Evolutionary conservation across 2,797 vertebrate genomes (phyloP).

Genomic region (Zenarchopterus dispar): DNA sequence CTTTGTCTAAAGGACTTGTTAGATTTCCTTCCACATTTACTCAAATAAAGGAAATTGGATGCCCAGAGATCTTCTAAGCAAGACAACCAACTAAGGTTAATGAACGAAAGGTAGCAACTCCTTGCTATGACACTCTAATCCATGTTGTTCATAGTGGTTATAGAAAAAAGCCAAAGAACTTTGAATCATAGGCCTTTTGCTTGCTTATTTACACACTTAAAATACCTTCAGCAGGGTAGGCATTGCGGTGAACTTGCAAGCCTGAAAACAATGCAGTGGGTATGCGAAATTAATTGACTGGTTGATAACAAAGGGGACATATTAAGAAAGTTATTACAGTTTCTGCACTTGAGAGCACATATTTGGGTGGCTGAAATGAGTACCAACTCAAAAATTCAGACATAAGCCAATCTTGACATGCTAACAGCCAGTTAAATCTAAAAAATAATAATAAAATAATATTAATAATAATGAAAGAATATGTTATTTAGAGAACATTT

Average conservation of each 20-base stretch:
- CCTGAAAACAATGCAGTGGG: too few relatives aligned
- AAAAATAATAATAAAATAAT: too few relatives aligned
- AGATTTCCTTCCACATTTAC: constrained; percentile 31
- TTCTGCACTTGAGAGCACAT: too few relatives aligned
- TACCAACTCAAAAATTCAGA: too few relatives aligned
- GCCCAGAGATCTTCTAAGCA: constrained; percentile 36
- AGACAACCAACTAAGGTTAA: constrained; percentile 32
- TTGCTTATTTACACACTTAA: constrained; percentile 10
- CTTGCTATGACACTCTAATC: constrained; percentile 15
- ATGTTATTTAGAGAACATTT: too few relatives aligned
- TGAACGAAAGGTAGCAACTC: constrained; percentile 8
- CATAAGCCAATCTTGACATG: too few relatives aligned
- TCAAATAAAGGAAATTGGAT: constrained; percentile 30
- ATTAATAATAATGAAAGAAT: too few relatives aligned
- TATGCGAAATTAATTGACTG: too few relatives aligned
- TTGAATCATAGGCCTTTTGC: constrained; percentile 14
- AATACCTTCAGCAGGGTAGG: neutral
- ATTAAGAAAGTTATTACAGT: too few relatives aligned
- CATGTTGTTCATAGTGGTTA: constrained; percentile 7
- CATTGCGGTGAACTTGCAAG: too few relatives aligned
- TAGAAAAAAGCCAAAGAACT: constrained; percentile 12
- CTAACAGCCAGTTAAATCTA: too few relatives aligned
- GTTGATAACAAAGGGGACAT: neutral
- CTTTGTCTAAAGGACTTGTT: constrained; percentile 27
- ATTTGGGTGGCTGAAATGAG: too few relatives aligned